phyloP scores from a whole-genome alignment of 2,113 vertebrate species.

The Melanerpes aurifrons region DNA sequence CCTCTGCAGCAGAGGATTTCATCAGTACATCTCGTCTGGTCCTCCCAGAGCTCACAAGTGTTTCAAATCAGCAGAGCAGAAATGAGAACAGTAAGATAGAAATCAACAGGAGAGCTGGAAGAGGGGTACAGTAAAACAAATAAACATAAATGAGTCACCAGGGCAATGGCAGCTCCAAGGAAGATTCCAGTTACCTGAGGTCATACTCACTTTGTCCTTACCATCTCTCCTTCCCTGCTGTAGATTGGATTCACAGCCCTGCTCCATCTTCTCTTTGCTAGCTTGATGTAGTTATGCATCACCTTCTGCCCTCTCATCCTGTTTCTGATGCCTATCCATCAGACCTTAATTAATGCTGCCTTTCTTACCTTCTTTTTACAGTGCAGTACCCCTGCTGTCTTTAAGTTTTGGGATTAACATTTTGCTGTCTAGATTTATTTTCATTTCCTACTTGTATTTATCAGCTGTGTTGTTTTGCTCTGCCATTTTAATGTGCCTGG shows the following conservation, averaged over 20 bases:
- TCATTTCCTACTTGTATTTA: neutral
- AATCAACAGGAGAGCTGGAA: neutral
- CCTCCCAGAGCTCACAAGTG: neutral
- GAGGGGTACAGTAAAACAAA: neutral
- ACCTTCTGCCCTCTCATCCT: neutral
- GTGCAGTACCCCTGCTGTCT: neutral
- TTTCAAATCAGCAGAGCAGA: neutral
- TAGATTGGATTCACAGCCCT: neutral
- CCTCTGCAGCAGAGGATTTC: neutral
- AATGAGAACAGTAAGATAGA: neutral
- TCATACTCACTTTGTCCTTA: neutral
- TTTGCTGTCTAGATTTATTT: neutral
- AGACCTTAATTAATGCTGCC: neutral
- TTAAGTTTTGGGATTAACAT: neutral
- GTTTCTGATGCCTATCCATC: neutral
- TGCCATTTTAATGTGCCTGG: neutral
- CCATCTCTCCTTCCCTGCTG: neutral
- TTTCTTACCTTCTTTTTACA: neutral
- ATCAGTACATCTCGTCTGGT: neutral
- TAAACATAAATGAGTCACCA: neutral
- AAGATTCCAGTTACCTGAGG: neutral
- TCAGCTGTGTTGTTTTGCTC: neutral
- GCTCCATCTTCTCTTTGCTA: neutral
- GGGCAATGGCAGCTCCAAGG: neutral
- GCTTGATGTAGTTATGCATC: neutral